These are phyloP conservation scores for Micoletzkya japonica DNA, from an alignment of 2,888 invertebrate genomes.

Conservation along the genomic window DNA sequence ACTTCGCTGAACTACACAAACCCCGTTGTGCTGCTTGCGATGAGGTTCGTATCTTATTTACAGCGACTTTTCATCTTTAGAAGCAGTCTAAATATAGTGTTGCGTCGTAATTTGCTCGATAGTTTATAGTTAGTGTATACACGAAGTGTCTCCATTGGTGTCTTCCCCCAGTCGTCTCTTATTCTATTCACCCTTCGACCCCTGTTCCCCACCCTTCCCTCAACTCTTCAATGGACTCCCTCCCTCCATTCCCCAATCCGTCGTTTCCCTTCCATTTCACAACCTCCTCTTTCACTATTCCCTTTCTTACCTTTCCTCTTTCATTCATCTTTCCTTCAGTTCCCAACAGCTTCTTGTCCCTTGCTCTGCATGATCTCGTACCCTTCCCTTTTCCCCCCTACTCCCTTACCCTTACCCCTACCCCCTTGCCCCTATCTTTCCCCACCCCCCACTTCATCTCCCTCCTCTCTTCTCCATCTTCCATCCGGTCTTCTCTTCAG, in stretches of 20 bases:
- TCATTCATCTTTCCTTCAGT: slow-evolving; percentile 9
- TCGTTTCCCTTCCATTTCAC: neutral
- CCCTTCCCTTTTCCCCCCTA: slow-evolving; percentile 8
- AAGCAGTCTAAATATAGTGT: too few relatives aligned
- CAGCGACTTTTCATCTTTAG: neutral
- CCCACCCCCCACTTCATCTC: slow-evolving; percentile 28
- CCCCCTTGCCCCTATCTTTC: slow-evolving; percentile 8
- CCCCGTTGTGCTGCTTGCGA: slow-evolving; percentile 95
- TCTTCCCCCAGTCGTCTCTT: slow-evolving; percentile 3
- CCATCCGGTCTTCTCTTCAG: neutral
- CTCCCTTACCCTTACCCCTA: slow-evolving; percentile 22
- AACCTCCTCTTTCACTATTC: neutral
- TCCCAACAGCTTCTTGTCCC: neutral
- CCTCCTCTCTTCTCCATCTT: slow-evolving; percentile 25
- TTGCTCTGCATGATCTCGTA: neutral
- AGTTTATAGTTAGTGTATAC: too few relatives aligned
- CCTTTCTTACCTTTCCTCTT: neutral
- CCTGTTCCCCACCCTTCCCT: neutral
- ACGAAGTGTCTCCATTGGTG: neutral
- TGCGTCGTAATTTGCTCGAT: too few relatives aligned
- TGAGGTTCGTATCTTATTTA: slow-evolving; percentile 77
- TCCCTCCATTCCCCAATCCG: slow-evolving; percentile 8
- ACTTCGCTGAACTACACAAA: slow-evolving; percentile 92
- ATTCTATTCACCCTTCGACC: neutral
- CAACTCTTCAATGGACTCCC: neutral